phyloP scores from a whole-genome alignment of 2,113 vertebrate species.

The Chaenocephalus aceratus region DNA sequence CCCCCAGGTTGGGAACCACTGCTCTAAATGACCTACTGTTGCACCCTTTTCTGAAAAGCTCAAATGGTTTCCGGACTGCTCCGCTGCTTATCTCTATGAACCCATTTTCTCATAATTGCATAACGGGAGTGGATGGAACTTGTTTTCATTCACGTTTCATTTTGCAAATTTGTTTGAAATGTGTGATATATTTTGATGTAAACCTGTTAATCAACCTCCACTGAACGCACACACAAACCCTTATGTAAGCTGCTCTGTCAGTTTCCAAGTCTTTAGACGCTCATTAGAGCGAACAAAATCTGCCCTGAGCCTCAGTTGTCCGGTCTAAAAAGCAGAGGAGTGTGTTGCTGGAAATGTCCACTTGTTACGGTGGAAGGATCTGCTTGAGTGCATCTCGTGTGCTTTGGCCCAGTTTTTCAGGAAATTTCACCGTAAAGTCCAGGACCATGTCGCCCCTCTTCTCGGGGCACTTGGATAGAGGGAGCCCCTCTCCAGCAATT shows the following conservation, averaged over 20 bases:
- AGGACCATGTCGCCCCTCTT: slow-evolving; percentile 93
- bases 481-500: slow-evolving; percentile 91
- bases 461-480: slow-evolving; percentile 89
- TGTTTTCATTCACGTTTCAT: too few species aligned
- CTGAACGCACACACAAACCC: not conserved
- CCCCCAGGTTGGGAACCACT: too few species aligned
- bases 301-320: slow-evolving; percentile 14
- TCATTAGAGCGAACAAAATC: slow-evolving; percentile 23
- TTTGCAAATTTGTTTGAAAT: too few species aligned
- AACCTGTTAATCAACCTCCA: slow-evolving; percentile 5
- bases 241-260: slow-evolving; percentile 8
- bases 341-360: slow-evolving; percentile 24
- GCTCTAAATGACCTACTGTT: too few species aligned
- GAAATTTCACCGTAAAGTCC: slow-evolving; percentile 91
- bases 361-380: slow-evolving; percentile 86
- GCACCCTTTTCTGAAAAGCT: too few species aligned
- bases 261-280: slow-evolving; percentile 9
- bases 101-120: too few species aligned
- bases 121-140: too few species aligned
- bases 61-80: too few species aligned
- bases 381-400: slow-evolving; percentile 87
- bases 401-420: slow-evolving; percentile 86
- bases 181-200: too few species aligned
- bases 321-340: slow-evolving; percentile 7
- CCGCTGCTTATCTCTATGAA: too few species aligned